Evolutionary conservation across 2,888 invertebrate genomes (phyloP).

Genomic region (Pasiphila rectangulata): DNA sequence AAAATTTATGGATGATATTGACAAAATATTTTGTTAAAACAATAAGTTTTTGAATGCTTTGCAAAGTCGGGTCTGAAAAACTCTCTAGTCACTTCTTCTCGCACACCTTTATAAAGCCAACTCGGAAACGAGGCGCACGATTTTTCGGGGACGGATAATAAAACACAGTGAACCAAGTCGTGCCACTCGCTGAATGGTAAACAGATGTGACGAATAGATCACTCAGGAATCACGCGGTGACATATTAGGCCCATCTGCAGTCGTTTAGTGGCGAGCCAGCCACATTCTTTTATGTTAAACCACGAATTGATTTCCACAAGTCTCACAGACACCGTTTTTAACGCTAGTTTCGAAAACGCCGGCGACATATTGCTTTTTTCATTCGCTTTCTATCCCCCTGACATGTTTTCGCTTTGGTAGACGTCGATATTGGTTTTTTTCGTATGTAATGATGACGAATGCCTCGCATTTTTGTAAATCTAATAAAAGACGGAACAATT

Average conservation of each 20-base stretch:
- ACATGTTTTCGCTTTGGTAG: constrained; percentile 59
- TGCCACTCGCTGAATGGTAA: constrained; percentile 34
- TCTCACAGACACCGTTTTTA: constrained; percentile 61
- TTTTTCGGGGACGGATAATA: constrained; percentile 3
- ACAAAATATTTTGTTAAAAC: too few relatives aligned
- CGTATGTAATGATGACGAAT: constrained; percentile 52
- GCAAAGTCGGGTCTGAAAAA: too few relatives aligned
- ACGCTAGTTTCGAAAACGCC: constrained; percentile 61
- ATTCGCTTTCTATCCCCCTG: constrained; percentile 58
- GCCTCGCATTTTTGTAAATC: constrained; percentile 45
- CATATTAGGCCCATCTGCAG: constrained; percentile 64
- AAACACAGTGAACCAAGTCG: constrained; percentile 17
- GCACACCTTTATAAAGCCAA: background rate
- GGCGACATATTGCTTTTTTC: constrained; percentile 70
- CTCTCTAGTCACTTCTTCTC: background rate
- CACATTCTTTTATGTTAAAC: constrained; percentile 60
- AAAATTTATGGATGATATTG: too few relatives aligned
- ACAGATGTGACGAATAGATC: constrained; percentile 47
- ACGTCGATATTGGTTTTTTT: constrained; percentile 59
- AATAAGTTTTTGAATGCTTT: too few relatives aligned
- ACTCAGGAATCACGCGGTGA: constrained; percentile 49
- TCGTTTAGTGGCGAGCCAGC: constrained; percentile 51
- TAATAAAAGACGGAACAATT: constrained; percentile 39
- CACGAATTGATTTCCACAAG: constrained; percentile 62
- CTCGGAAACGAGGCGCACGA: background rate